Conservation (phyloP, 2,113 vertebrate species). For the Apteryx mantelli region DNA sequence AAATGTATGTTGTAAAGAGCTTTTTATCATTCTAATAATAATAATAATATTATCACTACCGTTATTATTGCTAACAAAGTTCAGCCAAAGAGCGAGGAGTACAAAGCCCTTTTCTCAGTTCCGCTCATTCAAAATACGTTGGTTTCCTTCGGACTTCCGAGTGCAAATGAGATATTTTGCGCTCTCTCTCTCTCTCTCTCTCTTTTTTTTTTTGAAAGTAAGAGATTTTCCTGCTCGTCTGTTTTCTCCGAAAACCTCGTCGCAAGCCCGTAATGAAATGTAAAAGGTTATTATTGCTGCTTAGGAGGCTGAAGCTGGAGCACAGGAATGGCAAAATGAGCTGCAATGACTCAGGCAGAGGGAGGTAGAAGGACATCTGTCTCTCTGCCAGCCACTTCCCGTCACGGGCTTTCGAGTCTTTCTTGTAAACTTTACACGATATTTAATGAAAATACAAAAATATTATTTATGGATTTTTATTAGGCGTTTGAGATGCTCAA, state of each 20-base stretch:
- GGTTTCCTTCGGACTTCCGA: slow-evolving; percentile 49
- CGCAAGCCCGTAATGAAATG: not conserved
- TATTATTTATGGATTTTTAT: slow-evolving; percentile 66
- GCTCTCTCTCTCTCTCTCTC: no score
- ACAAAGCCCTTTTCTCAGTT: slow-evolving; percentile 18
- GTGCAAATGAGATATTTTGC: not conserved
- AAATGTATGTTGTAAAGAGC: not conserved
- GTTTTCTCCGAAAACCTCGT: not conserved
- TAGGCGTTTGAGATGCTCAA: slow-evolving; percentile 72
- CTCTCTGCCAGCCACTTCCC: not conserved
- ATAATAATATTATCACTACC: no score
- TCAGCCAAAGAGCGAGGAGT: slow-evolving; percentile 35
- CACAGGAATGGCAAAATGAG: not conserved
- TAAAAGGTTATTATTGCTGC: not conserved
- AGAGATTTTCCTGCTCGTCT: not conserved
- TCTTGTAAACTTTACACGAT: not conserved
- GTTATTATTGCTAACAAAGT: slow-evolving; percentile 14
- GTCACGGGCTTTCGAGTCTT: not conserved
- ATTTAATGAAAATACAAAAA: not conserved
- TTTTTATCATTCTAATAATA: not conserved
- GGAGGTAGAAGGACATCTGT: not conserved
- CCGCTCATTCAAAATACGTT: slow-evolving; percentile 19
- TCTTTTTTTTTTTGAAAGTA: not conserved
- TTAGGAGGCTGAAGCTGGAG: not conserved
- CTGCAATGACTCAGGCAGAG: not conserved